Conservation (phyloP, 2,113 vertebrate species). For the Laticauda laticaudata region DNA sequence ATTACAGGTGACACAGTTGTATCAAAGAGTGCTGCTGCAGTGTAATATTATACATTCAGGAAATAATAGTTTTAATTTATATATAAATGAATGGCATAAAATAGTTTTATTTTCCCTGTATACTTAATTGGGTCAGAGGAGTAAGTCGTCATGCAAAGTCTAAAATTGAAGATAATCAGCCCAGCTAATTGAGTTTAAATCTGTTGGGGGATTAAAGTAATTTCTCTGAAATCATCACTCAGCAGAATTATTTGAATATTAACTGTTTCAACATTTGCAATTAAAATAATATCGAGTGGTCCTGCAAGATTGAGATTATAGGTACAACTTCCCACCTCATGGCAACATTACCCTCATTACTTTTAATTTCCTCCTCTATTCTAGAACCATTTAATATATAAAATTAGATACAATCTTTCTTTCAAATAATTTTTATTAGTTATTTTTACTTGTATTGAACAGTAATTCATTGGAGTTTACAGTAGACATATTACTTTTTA, state of each 20-base stretch:
- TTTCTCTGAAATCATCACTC: background rate
- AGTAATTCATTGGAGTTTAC: background rate
- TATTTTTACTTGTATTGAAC: background rate
- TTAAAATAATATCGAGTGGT: background rate
- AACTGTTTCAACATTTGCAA: background rate
- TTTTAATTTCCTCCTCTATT: background rate
- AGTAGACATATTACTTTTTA: background rate
- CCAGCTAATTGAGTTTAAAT: background rate
- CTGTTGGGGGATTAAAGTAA: background rate
- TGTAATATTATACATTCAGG: background rate
- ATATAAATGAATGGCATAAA: background rate
- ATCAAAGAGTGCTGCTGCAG: background rate
- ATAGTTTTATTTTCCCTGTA: background rate
- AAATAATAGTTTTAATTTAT: background rate
- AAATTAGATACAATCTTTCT: background rate
- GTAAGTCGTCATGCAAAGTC: background rate
- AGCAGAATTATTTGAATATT: background rate
- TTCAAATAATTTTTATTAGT: background rate
- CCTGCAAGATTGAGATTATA: background rate
- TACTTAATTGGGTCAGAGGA: background rate
- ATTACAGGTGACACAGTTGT: background rate
- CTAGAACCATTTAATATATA: background rate
- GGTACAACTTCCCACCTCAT: background rate
- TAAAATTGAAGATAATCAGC: background rate
- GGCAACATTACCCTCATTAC: background rate